Base-by-base conservation (phyloP, 2,888 invertebrate species). In the Nesidiocoris tenuis region DNA sequence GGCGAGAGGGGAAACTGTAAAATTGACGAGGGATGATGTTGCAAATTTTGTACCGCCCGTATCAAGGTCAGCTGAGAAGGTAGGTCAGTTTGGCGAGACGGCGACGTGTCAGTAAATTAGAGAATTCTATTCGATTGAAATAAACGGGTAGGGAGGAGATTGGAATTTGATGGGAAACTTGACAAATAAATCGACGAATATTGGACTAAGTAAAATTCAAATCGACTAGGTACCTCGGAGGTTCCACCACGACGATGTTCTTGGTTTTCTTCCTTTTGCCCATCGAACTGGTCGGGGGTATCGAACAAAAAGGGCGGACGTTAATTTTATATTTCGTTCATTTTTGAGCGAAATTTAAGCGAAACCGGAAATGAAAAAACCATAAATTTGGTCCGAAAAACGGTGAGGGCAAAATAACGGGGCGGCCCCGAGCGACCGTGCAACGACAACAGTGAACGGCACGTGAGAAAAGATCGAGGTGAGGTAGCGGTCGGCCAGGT, bases 171-270 rank as follows among this genome's bases (percentile, higher is more conserved):
- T n/a, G n/a, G n/a, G n/a, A n/a, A n/a, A n/a, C n/a, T n/a, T n/a
- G n/a, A n/a, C n/a, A n/a, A n/a, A n/a, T n/a, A n/a, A n/a, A n/a
- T n/a, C n/a, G n/a, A n/a, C n/a, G n/a, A n/a, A n/a, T n/a, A n/a
- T n/a, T n/a, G n/a, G n/a, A n/a, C 39, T 39, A 39, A 39, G 39
- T 39, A 39, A 39, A 39, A 7, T 7, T 7, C 39, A 39, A 39
- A n/a, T n/a, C n/a, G 12, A 54, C n/a, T n/a, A n/a, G n/a, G 39
- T 67, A 67, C 67, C 67, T 67, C 55, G 67, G 67, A 12, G 67
- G 67, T 23, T 54, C 55, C 19, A 21, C 22, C 22, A 54, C 55
- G 19, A 22, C n/a, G 54, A 55, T 16, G 19, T 67, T 67, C 67
- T 67, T 67, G 22, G 55, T 22, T 55, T 21, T 39, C 22, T 67